These are phyloP conservation scores for Brachyhypopomus occidentalis DNA, from an alignment of 2,113 vertebrate genomes.

Conservation along the genomic window DNA sequence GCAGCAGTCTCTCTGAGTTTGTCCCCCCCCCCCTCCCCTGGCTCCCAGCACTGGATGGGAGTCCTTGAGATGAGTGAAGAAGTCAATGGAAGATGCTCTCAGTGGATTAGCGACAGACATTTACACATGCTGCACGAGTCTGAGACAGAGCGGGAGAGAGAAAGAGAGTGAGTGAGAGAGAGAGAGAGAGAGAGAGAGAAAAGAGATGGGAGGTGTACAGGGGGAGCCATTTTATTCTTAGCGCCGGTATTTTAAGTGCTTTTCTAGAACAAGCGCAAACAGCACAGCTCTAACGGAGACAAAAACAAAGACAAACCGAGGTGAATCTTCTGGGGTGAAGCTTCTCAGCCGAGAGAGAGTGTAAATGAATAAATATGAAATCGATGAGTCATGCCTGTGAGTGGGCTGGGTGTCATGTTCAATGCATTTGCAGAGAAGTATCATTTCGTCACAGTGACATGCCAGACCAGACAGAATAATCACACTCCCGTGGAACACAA, in stretches of 20 bases:
- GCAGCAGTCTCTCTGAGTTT: neutral
- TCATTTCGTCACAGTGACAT: neutral
- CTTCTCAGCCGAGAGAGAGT: no score
- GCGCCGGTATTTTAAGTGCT: slow-evolving; percentile 38
- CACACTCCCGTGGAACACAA: neutral
- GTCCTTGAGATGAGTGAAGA: slow-evolving; percentile 43
- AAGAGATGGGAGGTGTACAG: neutral
- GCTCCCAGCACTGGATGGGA: slow-evolving; percentile 14
- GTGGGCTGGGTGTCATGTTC: no score
- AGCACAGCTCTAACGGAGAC: slow-evolving; percentile 4
- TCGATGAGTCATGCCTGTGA: no score
- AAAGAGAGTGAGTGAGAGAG: neutral
- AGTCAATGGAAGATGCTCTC: slow-evolving; percentile 36
- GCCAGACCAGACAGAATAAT: neutral
- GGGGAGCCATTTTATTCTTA: slow-evolving; percentile 41
- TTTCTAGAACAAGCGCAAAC: slow-evolving; percentile 25
- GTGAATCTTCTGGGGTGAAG: no score
- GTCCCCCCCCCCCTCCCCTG: neutral
- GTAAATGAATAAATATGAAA: no score
- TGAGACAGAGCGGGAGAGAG: neutral
- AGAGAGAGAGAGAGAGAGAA: neutral
- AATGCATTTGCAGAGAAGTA: neutral
- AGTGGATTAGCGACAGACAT: slow-evolving; percentile 34
- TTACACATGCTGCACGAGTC: slow-evolving; percentile 33
- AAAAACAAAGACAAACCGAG: no score